Evolutionary conservation across 1,140 invertebrate species (phyloP), one percentile per base, ranked within the genome.

Genomic region (Bombus confusus): DNA sequence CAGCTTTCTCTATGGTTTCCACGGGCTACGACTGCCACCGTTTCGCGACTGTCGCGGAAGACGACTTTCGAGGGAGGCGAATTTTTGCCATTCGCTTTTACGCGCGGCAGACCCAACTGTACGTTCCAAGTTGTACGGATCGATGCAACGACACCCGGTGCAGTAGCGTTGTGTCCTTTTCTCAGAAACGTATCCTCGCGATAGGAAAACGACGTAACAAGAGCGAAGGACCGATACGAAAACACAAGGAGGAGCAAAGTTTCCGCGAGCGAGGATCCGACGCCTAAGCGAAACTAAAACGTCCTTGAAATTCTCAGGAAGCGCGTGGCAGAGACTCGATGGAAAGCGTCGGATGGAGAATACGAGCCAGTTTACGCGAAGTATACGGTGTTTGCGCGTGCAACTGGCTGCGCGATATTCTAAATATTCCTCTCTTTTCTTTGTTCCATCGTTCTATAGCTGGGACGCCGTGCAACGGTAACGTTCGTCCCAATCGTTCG

Each of bases 1-100:
- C 15, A 80, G 31, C 41, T 39, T 68, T 73, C 43, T 25, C 68
- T 47, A 73, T n/a, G 57, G 47, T 75, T 75, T 59, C 59, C 47
- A 57, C 47, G 28, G 43, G 1, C 64, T 37, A 22, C 34, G 25
- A 31, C 31, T 83, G 25, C 12, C 31, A 25, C 22, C 34, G 59
- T 39, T 72, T 34, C 3, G 25, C 69, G 15, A 47, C 15, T 6
- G 47, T 13, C 9, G 5, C 1, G 28, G 12, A 5, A 10, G 47
- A 47, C 2, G 8, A 34, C 34, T 1, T 2, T 2, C 47, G 5
- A 22, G 5, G 5, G 5, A 22, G 47, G 47, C 47, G 6, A 52
- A 22, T 52, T 22, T 52, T 8, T 52, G 6, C 47, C 47, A 52
- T 52, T 18, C 47, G 22, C 18, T 22, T 52, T 52, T 52, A 1